phyloP scores from a whole-genome alignment of 2,113 vertebrate genomes.

The Rhinichthys klamathensis region DNA sequence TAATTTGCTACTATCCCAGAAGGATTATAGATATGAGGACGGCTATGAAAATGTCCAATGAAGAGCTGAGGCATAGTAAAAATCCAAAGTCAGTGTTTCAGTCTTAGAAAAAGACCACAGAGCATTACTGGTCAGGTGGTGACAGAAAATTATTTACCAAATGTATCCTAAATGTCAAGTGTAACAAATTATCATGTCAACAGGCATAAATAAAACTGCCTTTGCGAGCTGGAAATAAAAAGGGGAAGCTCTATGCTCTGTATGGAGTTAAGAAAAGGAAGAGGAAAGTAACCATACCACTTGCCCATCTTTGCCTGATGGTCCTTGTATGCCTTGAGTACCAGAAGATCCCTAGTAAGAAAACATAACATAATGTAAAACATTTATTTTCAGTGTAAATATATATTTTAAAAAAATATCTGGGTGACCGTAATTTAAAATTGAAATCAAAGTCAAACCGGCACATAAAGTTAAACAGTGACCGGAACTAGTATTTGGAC shows the following conservation, averaged over 20 bases:
- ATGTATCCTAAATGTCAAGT: neutral
- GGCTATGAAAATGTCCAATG: neutral
- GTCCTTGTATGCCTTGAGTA: constrained; percentile 80
- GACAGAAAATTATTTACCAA: neutral
- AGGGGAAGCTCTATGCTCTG: neutral
- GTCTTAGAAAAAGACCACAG: neutral
- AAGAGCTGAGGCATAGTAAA: neutral
- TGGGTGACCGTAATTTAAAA: neutral
- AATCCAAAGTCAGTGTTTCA: neutral
- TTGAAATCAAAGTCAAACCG: neutral
- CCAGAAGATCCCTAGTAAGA: constrained; percentile 83
- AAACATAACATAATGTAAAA: neutral
- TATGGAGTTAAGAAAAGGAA: neutral
- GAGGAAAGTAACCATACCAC: constrained; percentile 71
- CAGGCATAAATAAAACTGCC: neutral
- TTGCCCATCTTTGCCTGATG: constrained; percentile 84
- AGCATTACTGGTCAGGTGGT: neutral
- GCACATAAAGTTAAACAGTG: neutral
- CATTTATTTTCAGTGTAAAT: neutral
- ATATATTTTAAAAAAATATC: neutral
- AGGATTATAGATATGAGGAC: neutral
- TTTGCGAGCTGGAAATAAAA: neutral
- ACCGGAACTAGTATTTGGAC: neutral
- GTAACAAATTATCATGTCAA: neutral
- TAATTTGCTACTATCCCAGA: neutral